Conservation (phyloP, 2,113 vertebrate species). For the Oplegnathus fasciatus region DNA sequence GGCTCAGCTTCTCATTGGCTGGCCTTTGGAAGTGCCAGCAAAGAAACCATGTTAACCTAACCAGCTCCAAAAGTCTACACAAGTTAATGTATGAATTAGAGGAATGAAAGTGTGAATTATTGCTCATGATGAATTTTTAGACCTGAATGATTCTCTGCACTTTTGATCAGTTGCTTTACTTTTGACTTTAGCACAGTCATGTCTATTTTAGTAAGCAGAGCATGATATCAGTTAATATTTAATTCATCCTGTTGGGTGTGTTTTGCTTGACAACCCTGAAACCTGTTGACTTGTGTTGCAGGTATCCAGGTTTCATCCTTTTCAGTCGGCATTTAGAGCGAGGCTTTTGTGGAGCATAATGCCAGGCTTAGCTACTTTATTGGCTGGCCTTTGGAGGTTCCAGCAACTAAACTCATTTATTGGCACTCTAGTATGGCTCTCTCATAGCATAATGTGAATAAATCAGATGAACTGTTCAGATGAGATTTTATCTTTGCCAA, state of each 20-base stretch:
- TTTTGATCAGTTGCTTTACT: background rate
- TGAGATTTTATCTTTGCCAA: background rate
- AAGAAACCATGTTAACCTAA: slow-evolving; percentile 43
- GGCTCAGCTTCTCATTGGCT: slow-evolving; percentile 53
- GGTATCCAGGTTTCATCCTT: slow-evolving; percentile 10
- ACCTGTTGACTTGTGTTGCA: slow-evolving; percentile 22
- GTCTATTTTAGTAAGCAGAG: background rate
- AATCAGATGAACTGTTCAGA: slow-evolving; percentile 27
- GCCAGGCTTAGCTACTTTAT: slow-evolving; percentile 40
- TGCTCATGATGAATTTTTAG: slow-evolving; percentile 21
- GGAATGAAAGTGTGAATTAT: slow-evolving; percentile 38
- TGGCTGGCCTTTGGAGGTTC: slow-evolving; percentile 44
- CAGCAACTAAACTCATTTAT: slow-evolving; percentile 38
- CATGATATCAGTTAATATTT: background rate
- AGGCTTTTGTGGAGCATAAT: slow-evolving; percentile 24
- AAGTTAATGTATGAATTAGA: slow-evolving; percentile 32
- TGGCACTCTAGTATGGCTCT: background rate
- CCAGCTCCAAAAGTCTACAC: slow-evolving; percentile 32
- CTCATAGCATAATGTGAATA: slow-evolving; percentile 15
- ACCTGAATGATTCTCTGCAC: background rate
- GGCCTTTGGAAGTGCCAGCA: slow-evolving; percentile 51
- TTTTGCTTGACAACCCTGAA: slow-evolving; percentile 37
- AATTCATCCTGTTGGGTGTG: background rate
- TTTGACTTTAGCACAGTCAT: background rate
- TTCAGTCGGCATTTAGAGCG: slow-evolving; percentile 44